These are phyloP conservation scores for Leptopilina clavipes DNA, from an alignment of 1,140 invertebrate genomes.

Conservation along the genomic window DNA sequence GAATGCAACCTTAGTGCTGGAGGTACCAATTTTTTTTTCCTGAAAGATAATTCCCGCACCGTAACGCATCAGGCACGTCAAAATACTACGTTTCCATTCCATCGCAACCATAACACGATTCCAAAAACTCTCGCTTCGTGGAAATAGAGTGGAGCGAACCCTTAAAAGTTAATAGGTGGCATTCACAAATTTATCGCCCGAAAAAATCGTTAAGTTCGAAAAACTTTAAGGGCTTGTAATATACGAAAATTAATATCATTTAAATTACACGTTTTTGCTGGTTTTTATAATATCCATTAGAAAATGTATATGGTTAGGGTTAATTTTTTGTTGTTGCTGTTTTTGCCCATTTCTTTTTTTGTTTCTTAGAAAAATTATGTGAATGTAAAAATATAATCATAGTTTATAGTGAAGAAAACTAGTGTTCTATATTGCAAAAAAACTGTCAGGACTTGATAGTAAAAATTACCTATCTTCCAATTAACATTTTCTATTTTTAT, in stretches of 20 bases:
- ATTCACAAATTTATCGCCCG: constrained; percentile 13
- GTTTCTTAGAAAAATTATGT: too few relatives aligned
- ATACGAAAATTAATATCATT: neutral
- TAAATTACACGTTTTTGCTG: too few relatives aligned
- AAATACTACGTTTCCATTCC: constrained; percentile 49
- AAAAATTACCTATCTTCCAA: too few relatives aligned
- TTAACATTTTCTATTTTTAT: too few relatives aligned
- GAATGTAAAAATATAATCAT: too few relatives aligned
- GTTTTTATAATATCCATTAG: too few relatives aligned
- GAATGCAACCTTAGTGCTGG: constrained; percentile 42
- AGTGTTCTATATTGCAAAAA: too few relatives aligned
- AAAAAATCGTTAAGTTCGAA: neutral
- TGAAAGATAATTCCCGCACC: constrained; percentile 60
- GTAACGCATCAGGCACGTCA: constrained; percentile 54
- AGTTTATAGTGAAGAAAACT: too few relatives aligned
- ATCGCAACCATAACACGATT: constrained; percentile 33
- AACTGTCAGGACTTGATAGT: too few relatives aligned
- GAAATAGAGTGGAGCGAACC: constrained; percentile 40
- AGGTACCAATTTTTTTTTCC: constrained; percentile 58
- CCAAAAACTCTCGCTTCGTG: constrained; percentile 41
- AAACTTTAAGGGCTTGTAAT: neutral
- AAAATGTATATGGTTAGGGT: too few relatives aligned
- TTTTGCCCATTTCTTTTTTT: too few relatives aligned
- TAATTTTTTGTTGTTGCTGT: too few relatives aligned
- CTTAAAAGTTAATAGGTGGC: constrained; percentile 22